Conservation (phyloP, 2,797 vertebrate species). For the Leontocebus nigricollis region DNA sequence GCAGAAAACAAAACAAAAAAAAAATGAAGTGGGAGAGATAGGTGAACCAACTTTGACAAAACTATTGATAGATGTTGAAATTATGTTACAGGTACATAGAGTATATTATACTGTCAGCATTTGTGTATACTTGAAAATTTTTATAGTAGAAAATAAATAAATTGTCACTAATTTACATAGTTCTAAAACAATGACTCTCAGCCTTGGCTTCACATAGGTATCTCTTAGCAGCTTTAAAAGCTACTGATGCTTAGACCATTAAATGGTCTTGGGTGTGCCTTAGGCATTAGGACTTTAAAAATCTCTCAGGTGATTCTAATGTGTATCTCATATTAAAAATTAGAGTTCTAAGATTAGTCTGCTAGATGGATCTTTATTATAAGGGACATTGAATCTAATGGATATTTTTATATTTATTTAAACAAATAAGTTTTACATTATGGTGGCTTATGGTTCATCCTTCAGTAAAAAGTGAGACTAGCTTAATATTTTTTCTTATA, state of each 20-base stretch:
- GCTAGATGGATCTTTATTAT: background rate
- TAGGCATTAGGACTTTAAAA: background rate
- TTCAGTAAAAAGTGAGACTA: slow-evolving; percentile 21
- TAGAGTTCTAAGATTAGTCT: background rate
- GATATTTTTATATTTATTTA: background rate
- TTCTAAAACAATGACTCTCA: background rate
- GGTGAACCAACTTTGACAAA: background rate
- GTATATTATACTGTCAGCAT: background rate
- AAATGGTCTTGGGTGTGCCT: background rate
- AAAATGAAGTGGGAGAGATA: background rate
- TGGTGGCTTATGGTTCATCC: background rate
- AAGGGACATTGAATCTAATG: background rate
- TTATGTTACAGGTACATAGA: background rate
- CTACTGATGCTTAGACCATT: background rate
- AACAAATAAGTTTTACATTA: background rate
- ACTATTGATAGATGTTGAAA: background rate
- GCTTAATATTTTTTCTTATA: background rate
- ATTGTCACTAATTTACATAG: background rate
- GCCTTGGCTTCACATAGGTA: background rate
- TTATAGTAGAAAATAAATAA: background rate
- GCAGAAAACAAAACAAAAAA: background rate
- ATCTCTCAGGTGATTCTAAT: background rate
- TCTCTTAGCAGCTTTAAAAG: background rate
- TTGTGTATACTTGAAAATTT: background rate
- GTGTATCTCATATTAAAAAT: background rate